Evolutionary conservation across 2,113 vertebrate species (phyloP), one percentile per base, ranked within the genome.

Genomic region (Prochilodus magdalenae): DNA sequence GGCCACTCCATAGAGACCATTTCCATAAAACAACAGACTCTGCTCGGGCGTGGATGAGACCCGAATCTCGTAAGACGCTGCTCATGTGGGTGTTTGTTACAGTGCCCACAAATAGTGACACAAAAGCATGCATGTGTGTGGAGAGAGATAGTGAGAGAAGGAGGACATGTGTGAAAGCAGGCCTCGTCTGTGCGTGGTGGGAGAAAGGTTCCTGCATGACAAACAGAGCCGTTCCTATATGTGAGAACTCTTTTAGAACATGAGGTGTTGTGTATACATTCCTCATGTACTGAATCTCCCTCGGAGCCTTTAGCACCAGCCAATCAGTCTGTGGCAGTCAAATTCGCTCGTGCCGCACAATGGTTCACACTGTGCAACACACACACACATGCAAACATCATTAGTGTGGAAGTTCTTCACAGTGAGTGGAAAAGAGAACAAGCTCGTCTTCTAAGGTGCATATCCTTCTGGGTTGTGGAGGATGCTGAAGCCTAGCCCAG

Each of bases 11-110:
- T 20, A 2, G 15, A 73, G 73, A 49, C 33, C 27, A 70, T 80
- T 55, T 77, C 26, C 60, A 62, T 70, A 63, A 63, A 47, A 60
- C 24, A 40, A 70, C 49, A 59, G 26, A 55, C 30, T 55, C 26
- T 62, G 53, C 40, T 73, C 26, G 51, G 69, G 57, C n/a, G n/a
- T 51, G 66, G 69, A 57, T 78, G 76, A 74, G 66, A 63, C 20
- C n/a, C 12, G 30, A 18, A 26, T 77, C 66, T 77, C 66, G 65
- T 27, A 55, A 12, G 47, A 59, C 63, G 16, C 22, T 67, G 22
- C 16, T 33, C 20, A 27, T 57, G 66, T 84, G 57, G 8, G 53
- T 36, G 66, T 63, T 49, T 73, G 70, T 62, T 72, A 40, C 30
- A 26, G 30, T 33, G 63, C 40, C 62, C n/a, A 30, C 20, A 59